Base-by-base conservation (phyloP, 2,888 invertebrate species). In the Emmelina monodactyla region DNA sequence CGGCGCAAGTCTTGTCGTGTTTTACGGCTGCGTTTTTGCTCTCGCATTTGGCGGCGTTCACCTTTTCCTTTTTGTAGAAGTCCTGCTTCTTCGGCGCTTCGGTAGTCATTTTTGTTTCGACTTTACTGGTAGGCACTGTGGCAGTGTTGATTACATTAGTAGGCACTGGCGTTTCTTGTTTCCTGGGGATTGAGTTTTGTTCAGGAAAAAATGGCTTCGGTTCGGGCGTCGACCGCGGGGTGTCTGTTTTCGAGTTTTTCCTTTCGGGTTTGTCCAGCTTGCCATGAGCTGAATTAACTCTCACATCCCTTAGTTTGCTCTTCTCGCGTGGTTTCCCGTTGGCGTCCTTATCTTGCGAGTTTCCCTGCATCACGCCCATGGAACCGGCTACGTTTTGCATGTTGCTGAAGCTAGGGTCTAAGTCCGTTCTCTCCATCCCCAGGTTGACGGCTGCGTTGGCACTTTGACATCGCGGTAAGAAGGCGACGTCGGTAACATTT, bases 51-150 rank as follows among this genome's bases (percentile, higher is more conserved):
- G 62, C 51, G 10, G 59, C 50, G 47, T 51, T 78, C 1, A 71
- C 67, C 50, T 76, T 83, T 51, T 72, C 78, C 41, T 80, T 79
- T 62, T 80, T 80, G 60, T 68, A 80, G 69, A 69, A 75, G 59
- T 81, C 81, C 53, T 78, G 79, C 37, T 81, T 81, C 43, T 80
- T 81, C 1, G 72, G 69, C 6, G 70, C 62, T 38, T 80, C 81
- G 6, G 52, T 60, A 2, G 59, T 38, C 0, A 51, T 41, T 51
- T 79, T 80, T 0, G 63, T 50, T 11, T 81, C 79, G 1, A 56
- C 56, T 51, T 79, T 79, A 44, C 55, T 64, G 0, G 68, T 61
- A 12, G 70, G 58, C n/a, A 14, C 14, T 0, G 70, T 51, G 14
- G 55, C 60, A 0, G 72, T 62, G 46, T 76, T 79, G 15, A 78